Evolutionary conservation across 2,888 invertebrate species (phyloP), one percentile per base, ranked within the genome.

Genomic region (Smittia aterrima): DNA sequence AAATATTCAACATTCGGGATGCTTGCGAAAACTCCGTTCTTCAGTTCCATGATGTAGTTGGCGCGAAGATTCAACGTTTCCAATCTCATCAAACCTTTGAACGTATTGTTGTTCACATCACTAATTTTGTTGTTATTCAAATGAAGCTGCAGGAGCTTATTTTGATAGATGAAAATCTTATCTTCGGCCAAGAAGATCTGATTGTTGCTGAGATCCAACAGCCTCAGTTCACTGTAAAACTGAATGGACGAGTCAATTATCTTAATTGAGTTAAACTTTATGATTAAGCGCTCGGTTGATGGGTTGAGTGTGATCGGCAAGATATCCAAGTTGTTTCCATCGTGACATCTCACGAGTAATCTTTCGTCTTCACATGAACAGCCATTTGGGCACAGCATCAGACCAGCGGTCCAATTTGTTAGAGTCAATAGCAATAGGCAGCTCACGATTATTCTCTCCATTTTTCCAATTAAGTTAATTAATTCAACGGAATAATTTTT

Each of bases 231-330:
- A n/a, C 86, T 85, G 81, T 89, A 89, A 81, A 89, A 89, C 78
- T 87, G 87, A 78, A 89, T 86, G 0, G 87, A 87, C 0, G 87
- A 87, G 79, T 89, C 88, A 53, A 89, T 86, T 1, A 86, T 87
- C 78, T 87, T 87, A 77, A 89, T 88, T 77, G 85, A 85, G 79
- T 88, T 89, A 78, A 86, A 86, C 75, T 85, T 84, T 58, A 89
- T 81, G 66, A 87, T 86, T 75, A 89, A 83, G 72, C 88, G 82
- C 78, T 87, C 87, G 47, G 89, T 87, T 77, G 87, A 87, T 2
- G 91, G 91, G 79, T 90, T 90, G 73, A 90, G 81, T 1, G 89
- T 87, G 78, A 90, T 89, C n/a, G 90, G 90, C 66, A 90, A 85
- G 67, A 88, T 87, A 80, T 89, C 88, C 75, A 90, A 81, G 54